phyloP scores from a whole-genome alignment of 2,113 vertebrate species.

The Pampusana beccarii region DNA sequence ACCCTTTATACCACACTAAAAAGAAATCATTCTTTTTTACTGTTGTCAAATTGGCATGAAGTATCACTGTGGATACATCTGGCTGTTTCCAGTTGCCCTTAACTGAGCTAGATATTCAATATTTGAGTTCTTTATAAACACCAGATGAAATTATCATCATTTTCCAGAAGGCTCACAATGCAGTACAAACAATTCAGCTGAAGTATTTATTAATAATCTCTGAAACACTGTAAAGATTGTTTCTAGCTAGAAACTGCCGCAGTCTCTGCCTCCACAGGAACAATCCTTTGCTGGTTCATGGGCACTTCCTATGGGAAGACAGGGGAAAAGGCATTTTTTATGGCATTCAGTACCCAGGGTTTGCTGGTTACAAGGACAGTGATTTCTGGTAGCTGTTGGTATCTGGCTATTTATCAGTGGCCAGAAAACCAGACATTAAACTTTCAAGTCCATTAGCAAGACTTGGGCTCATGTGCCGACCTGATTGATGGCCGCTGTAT shows the following conservation, averaged over 20 bases:
- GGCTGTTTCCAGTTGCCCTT: slow-evolving; percentile 1
- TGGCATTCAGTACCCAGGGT: neutral
- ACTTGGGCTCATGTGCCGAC: neutral
- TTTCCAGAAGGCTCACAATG: slow-evolving; percentile 5
- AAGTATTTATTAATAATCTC: slow-evolving; percentile 11
- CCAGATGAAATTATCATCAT: neutral
- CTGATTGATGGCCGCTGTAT: neutral
- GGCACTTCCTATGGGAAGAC: neutral
- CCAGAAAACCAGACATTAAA: neutral
- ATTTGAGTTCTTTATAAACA: slow-evolving; percentile 2
- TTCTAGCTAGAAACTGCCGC: neutral
- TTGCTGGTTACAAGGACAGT: neutral
- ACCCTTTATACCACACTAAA: slow-evolving; percentile 35
- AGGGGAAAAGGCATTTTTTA: neutral
- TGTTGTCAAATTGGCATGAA: slow-evolving; percentile 7
- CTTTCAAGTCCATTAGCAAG: neutral
- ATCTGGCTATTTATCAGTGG: neutral
- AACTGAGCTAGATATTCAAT: neutral
- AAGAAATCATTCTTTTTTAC: slow-evolving; percentile 19
- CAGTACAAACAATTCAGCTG: neutral
- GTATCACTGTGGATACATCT: neutral
- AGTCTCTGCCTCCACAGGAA: neutral
- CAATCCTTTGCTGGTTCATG: neutral
- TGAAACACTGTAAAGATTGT: neutral
- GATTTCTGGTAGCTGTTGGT: neutral